Conservation (phyloP, 2,113 vertebrate species). For the Sterna hirundo region DNA sequence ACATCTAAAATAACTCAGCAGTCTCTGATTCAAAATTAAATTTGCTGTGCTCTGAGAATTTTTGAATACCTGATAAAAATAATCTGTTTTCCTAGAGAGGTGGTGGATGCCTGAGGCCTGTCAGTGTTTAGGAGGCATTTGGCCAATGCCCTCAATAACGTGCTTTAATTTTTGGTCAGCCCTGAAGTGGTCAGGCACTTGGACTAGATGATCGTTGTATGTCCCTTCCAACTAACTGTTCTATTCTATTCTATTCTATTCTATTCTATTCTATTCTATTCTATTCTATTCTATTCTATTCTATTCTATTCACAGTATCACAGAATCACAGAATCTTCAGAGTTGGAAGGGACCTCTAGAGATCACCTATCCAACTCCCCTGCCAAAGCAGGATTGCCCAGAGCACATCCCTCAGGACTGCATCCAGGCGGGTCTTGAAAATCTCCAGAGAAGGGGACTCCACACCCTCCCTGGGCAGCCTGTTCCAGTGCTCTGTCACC, state of each 20-base stretch:
- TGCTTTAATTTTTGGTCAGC: background rate
- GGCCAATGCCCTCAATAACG: background rate
- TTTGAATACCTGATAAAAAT: background rate
- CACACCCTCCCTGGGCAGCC: no score
- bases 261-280: background rate
- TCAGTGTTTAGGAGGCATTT: background rate
- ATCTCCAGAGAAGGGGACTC: no score
- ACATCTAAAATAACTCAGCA: background rate
- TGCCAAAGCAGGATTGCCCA: no score
- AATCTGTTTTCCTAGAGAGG: background rate
- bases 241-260: background rate
- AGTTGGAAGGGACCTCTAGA: no score
- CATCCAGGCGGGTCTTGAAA: no score
- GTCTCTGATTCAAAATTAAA: background rate
- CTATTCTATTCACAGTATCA: background rate
- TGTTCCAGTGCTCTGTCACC: no score
- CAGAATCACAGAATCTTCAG: no score
- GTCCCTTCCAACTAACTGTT: background rate
- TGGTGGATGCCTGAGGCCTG: background rate
- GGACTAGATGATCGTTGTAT: background rate
- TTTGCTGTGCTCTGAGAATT: background rate
- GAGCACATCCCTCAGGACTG: no score
- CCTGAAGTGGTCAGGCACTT: background rate
- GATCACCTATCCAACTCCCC: no score
- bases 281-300: background rate